Evolutionary conservation across 2,113 vertebrate species (phyloP).

Genomic region (Bubo scandiacus): DNA sequence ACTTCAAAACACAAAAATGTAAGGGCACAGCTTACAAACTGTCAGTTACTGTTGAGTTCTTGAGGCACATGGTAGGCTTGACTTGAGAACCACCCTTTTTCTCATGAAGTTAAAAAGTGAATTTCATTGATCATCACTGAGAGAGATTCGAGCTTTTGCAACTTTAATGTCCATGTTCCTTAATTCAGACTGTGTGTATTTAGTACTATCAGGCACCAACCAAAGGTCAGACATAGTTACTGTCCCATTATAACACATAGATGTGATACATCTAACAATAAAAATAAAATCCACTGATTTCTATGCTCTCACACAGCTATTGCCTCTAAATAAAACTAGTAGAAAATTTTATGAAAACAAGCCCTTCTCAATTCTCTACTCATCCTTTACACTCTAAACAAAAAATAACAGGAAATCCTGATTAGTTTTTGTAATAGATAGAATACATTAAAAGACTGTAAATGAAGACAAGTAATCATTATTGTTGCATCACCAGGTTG

Average conservation of each 20-base stretch:
- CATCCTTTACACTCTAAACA: background rate
- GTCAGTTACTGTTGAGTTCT: background rate
- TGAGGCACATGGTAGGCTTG: background rate
- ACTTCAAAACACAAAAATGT: background rate
- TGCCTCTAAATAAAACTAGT: background rate
- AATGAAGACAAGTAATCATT: background rate
- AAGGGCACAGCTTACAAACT: background rate
- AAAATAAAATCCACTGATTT: background rate
- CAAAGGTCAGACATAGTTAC: background rate
- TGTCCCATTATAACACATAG: background rate
- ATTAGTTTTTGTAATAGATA: background rate
- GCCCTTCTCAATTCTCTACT: background rate
- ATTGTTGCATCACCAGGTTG: background rate
- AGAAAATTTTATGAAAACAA: background rate
- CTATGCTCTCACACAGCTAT: background rate
- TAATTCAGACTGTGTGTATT: background rate
- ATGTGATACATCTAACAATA: background rate
- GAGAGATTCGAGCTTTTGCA: background rate
- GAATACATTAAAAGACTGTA: background rate
- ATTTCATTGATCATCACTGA: background rate
- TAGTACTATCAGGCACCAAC: background rate
- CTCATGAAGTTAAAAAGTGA: background rate
- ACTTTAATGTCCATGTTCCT: background rate
- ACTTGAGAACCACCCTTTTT: background rate
- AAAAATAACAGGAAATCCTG: background rate